phyloP scores from a whole-genome alignment of 1,140 invertebrate genomes.

The Centruroides sculpturatus region DNA sequence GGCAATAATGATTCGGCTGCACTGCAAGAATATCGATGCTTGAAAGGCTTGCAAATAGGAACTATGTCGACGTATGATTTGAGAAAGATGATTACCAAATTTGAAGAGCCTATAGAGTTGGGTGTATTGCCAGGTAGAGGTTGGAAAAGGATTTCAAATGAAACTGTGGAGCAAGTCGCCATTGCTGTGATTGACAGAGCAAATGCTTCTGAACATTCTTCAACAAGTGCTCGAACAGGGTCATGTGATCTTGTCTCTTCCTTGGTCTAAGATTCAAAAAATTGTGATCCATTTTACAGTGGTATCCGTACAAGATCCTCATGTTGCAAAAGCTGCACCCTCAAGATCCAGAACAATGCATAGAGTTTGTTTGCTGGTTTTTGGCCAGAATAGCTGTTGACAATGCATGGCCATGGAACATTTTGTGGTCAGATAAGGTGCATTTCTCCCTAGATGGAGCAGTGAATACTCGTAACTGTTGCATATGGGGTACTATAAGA shows the following conservation, averaged over 20 bases:
- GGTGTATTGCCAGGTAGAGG: constrained; percentile 4
- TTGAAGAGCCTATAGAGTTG: constrained; percentile 2
- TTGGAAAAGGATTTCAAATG: background rate
- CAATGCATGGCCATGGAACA: background rate
- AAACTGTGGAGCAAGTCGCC: background rate
- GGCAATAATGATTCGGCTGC: background rate
- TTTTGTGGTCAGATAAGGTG: background rate
- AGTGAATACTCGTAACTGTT: background rate
- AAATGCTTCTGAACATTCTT: background rate
- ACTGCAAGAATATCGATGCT: background rate
- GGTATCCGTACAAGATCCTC: background rate
- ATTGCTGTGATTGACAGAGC: constrained; percentile 2
- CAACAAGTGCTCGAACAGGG: background rate
- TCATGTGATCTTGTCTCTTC: background rate
- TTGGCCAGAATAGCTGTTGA: background rate
- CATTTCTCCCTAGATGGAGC: constrained; percentile 1
- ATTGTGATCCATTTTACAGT: background rate
- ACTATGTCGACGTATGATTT: background rate
- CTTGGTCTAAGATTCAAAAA: background rate
- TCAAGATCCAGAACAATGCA: background rate
- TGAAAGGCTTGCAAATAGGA: background rate
- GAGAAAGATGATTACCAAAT: constrained; percentile 4
- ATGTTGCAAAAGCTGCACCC: background rate
- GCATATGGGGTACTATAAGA: background rate
- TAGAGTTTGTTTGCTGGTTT: background rate